Evolutionary conservation across 2,113 vertebrate species (phyloP), one percentile per base, ranked within the genome.

Genomic region (Lota lota): DNA sequence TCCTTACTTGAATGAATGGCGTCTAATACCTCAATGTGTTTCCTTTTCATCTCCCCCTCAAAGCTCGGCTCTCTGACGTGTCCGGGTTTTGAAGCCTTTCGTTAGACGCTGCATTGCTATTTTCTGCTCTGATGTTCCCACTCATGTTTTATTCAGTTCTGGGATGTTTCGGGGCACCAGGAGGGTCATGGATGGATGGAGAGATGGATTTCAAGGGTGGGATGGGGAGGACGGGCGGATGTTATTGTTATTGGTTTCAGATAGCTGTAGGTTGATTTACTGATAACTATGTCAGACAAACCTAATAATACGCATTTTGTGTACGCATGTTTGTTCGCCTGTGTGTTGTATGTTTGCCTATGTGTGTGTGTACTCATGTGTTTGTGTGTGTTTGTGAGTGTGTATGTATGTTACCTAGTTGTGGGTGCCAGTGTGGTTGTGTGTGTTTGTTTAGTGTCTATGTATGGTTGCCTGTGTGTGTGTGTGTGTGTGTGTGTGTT

Each of bases 61-160:
- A 47, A 47, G 40, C 40, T 8, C 40, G 6, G 8, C 40, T 12
- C 40, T 47, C 40, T 14, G 40, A 47, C 40, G 10, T 8, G 40
- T 14, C 40, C 40, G 40, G 77, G 82, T 77, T 56, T 0, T 56
- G 53, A 56, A 17, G 53, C 53, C 16, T n/a, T 56, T 14, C 68
- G 69, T 61, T 61, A 63, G 56, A 76, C 75, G 61, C 82, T 70
- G 71, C 75, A 18, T 33, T 74, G 75, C 81, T 81, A 84, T 84
- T 88, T 83, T 80, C 53, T 69, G 22, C 78, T 76, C 72, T 33
- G 76, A 85, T 84, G 7, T 83, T 70, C 70, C 74, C 47, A 47
- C 74, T 88, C 79, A 90, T 88, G 83, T 82, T 87, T 89, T 86
- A 88, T 88, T 88, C 78, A 88, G 80, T 66, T 64, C 53, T 1